phyloP scores from a whole-genome alignment of 1,140 invertebrate genomes.

The Proctacanthus coquilletti region DNA sequence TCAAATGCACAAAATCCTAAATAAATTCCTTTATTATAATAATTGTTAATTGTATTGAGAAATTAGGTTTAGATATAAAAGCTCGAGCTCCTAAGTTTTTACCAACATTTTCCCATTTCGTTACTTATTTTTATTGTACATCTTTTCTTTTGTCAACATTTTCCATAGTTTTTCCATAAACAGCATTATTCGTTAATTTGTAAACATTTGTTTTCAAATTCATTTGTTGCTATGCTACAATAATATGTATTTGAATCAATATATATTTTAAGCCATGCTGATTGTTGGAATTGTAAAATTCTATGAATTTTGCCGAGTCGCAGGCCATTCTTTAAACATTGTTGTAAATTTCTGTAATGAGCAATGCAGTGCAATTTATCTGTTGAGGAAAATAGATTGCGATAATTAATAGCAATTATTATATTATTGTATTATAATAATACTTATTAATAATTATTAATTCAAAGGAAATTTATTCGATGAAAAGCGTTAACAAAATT shows the following conservation, averaged over 20 bases:
- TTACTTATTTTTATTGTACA: constrained; percentile 23
- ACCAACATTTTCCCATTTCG: constrained; percentile 9
- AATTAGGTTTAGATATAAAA: constrained; percentile 20
- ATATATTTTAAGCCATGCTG: constrained; percentile 25
- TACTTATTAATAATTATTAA: too few relatives aligned
- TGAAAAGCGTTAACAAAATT: too few relatives aligned
- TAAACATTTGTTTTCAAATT: constrained; percentile 32
- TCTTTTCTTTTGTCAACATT: constrained; percentile 24
- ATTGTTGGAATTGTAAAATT: constrained; percentile 28
- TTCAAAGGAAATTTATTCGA: too few relatives aligned
- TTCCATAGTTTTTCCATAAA: constrained; percentile 34
- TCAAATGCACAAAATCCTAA: constrained; percentile 13
- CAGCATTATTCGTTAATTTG: constrained; percentile 31
- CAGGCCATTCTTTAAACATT: constrained; percentile 21
- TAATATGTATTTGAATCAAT: constrained; percentile 29
- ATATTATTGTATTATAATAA: too few relatives aligned
- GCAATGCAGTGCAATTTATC: constrained; percentile 27
- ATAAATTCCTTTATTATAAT: constrained; percentile 16
- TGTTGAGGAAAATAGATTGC: too few relatives aligned
- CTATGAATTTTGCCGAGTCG: constrained; percentile 27
- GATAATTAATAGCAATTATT: too few relatives aligned
- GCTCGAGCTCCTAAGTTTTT: constrained; percentile 11
- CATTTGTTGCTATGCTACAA: constrained; percentile 17
- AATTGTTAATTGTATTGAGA: constrained; percentile 8
- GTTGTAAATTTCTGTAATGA: constrained; percentile 28